These are phyloP conservation scores for Octopus sinensis DNA, from an alignment of 1,140 invertebrate species.

Conservation along the genomic window DNA sequence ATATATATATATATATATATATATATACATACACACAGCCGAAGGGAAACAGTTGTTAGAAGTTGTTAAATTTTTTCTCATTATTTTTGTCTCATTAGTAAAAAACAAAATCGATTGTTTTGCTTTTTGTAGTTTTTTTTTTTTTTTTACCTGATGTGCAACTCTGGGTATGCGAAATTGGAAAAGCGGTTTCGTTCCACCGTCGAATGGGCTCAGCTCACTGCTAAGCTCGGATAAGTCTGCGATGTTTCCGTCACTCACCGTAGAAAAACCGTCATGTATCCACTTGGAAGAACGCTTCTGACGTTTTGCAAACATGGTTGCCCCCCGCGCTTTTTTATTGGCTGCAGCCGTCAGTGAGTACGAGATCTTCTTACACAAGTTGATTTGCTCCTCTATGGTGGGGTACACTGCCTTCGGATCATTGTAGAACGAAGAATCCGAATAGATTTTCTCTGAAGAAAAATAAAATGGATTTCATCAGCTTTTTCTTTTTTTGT, in stretches of 20 bases:
- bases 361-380: slow-evolving; percentile 84
- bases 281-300: slow-evolving; percentile 91
- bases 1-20: not conserved
- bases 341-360: slow-evolving; percentile 90
- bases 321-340: slow-evolving; percentile 84
- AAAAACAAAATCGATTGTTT: not conserved
- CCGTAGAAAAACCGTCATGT: slow-evolving; percentile 76
- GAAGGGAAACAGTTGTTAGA: not conserved
- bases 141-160: slow-evolving; percentile 29
- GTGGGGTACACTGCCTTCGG: slow-evolving; percentile 82
- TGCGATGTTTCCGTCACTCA: slow-evolving; percentile 63
- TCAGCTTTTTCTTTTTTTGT: not conserved
- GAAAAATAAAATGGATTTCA: slow-evolving; percentile 28
- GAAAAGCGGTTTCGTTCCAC: slow-evolving; percentile 36
- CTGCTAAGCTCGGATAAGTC: slow-evolving; percentile 39
- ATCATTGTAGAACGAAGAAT: slow-evolving; percentile 82
- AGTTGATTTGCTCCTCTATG: slow-evolving; percentile 89
- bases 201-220: slow-evolving; percentile 34
- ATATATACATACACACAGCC: not conserved
- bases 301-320: slow-evolving; percentile 92
- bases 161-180: slow-evolving; percentile 42
- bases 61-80: not conserved
- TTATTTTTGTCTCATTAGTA: not conserved
- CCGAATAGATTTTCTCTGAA: slow-evolving; percentile 85
- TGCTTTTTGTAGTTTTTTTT: slow-evolving; percentile 37